phyloP scores from a whole-genome alignment of 2,888 invertebrate species.

The Tribolium freemani region DNA sequence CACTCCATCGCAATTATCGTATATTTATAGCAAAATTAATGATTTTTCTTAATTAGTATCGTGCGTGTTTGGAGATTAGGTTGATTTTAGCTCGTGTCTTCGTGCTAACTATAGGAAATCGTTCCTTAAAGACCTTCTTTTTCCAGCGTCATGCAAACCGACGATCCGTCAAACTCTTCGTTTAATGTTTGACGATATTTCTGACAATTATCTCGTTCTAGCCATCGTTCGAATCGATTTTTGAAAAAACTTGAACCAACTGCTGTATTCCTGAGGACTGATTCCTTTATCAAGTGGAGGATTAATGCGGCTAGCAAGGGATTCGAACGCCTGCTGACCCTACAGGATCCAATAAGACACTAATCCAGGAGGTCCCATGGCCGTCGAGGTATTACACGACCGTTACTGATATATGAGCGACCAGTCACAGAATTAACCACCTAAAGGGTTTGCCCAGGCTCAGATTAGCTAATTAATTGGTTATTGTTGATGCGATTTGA shows the following conservation, averaged over 20 bases:
- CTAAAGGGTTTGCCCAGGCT: constrained; percentile 62
- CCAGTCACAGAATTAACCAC: constrained; percentile 54
- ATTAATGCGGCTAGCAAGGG: constrained; percentile 62
- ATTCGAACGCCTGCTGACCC: constrained; percentile 60
- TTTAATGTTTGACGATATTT: constrained; percentile 61
- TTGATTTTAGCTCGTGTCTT: constrained; percentile 57
- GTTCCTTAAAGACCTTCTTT: constrained; percentile 59
- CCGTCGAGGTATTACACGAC: constrained; percentile 51
- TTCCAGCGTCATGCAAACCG: constrained; percentile 61
- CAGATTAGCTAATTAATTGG: constrained; percentile 68
- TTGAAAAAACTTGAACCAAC: background rate
- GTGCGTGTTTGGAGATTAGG: constrained; percentile 62
- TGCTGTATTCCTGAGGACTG: constrained; percentile 16
- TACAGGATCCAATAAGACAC: constrained; percentile 66
- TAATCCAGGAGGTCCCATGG: constrained; percentile 64
- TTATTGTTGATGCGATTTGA: constrained; percentile 49
- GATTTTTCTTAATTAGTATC: constrained; percentile 67
- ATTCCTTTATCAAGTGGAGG: constrained; percentile 62
- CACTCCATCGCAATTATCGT: constrained; percentile 60
- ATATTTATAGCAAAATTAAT: constrained; percentile 64
- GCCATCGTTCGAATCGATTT: constrained; percentile 16
- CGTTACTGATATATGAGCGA: constrained; percentile 56
- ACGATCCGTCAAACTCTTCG: constrained; percentile 65
- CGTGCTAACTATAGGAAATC: constrained; percentile 60
- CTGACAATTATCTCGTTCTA: constrained; percentile 54